Evolutionary conservation across 2,797 vertebrate genomes (phyloP), one percentile per base, ranked within the genome.

Genomic region (Enteromius thamalakanensis): DNA sequence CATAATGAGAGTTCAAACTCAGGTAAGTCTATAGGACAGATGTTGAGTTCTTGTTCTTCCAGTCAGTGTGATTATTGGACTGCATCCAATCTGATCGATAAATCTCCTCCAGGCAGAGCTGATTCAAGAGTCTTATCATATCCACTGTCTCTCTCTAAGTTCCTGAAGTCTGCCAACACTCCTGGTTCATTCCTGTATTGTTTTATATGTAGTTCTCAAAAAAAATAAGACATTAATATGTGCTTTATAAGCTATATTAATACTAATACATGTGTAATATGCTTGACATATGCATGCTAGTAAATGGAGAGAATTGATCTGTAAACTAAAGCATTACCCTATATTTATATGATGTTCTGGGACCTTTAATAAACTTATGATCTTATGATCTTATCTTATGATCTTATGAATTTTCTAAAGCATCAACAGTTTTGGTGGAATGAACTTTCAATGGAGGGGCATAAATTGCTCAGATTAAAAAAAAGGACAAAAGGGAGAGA

Each of bases 1-100:
- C 60, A 80, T 83, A 64, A 78, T 32, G 14, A 71, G 77, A 86
- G 70, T 53, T 79, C 55, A 51, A 58, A 85, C 23, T 58, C 17
- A 32, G 23, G 9, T 67, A 53, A 23, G 26, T 45, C 64, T 64
- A 21, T 19, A 3, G 26, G 42, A 65, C 42, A 65, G 75, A 21
- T 34, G 51, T 72, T 9, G 40, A 72, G 80, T 21, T 71, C 47
- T 60, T 49, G 19, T 65, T 65, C 40, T 49, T 74, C 3, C 58
- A 34, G 76, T 65, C 64, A 55, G 23, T 34, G 40, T 19, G 45
- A 74, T 55, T 53, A 45, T 51, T 84, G 62, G 19, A 49, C 9
- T 32, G 15, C 45, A 11, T 79, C 77, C 76, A 9, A 47, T 17
- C 68, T 47, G 40, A 62, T 78, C 21, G 45, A 72, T 85, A 74